These are phyloP conservation scores for Nesospiza acunhae DNA, from an alignment of 2,113 vertebrate species.

Conservation along the genomic window DNA sequence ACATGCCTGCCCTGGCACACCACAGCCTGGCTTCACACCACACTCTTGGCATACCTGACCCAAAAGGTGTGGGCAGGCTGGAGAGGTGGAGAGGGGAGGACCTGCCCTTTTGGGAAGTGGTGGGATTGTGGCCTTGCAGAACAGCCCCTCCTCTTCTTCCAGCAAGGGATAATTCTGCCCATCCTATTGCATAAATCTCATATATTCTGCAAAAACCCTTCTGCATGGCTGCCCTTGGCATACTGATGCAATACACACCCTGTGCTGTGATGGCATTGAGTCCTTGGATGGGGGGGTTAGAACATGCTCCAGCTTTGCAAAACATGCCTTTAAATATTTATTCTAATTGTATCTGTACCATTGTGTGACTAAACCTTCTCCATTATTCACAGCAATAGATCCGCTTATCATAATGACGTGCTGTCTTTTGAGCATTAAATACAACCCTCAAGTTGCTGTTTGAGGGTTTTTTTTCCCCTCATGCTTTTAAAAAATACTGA, in stretches of 20 bases:
- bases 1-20: neutral
- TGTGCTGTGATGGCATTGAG: neutral
- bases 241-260: neutral
- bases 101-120: neutral
- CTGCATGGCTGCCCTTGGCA: neutral
- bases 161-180: neutral
- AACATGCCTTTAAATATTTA: slow-evolving; percentile 49
- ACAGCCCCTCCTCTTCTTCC: neutral
- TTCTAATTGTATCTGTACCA: slow-evolving; percentile 21
- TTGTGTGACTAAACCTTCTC: slow-evolving; percentile 47
- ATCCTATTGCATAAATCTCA: neutral
- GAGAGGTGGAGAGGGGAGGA: neutral
- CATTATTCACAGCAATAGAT: slow-evolving; percentile 60
- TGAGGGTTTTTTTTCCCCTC: neutral
- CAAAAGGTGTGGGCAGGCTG: neutral
- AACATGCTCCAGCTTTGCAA: slow-evolving; percentile 38
- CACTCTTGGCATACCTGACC: neutral
- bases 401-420: neutral
- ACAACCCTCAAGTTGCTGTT: slow-evolving; percentile 2
- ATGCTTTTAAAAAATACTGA: slow-evolving; percentile 19
- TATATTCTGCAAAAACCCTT: neutral
- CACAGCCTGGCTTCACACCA: neutral
- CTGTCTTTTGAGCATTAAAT: slow-evolving; percentile 55
- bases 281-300: neutral
- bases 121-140: neutral